A percentile compares a stretch with the other conserved stretches of the same genome.
phyloP scores from a whole-genome alignment of 2,113 vertebrate genomes.

The Uria lomvia region DNA sequence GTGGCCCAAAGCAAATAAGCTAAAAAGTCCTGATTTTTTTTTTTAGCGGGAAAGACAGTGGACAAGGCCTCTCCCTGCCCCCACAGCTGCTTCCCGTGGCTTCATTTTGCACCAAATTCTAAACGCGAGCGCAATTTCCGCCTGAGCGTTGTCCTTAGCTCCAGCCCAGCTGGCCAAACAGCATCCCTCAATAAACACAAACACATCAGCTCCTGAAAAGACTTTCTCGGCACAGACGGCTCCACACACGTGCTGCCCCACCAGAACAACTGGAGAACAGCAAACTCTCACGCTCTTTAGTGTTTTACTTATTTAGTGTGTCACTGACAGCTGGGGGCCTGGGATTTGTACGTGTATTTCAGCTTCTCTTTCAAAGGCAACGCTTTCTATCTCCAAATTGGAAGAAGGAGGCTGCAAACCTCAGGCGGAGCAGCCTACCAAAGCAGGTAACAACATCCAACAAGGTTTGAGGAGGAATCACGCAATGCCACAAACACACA shows the following conservation, averaged over 20 bases:
- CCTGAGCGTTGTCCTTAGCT: rapidly evolving
- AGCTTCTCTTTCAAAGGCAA: not conserved
- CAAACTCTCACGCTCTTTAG: rapidly evolving
- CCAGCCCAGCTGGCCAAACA: not conserved
- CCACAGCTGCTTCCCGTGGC: not conserved
- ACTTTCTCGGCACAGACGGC: rapidly evolving
- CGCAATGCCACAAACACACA: not conserved
- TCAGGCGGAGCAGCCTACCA: not conserved
- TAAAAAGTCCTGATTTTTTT: not conserved
- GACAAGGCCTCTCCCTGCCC: not conserved
- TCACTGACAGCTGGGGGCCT: not conserved
- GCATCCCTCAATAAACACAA: not conserved
- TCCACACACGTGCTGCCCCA: not conserved
- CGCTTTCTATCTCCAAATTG: rapidly evolving
- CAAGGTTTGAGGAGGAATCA: rapidly evolving
- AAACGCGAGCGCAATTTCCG: not conserved
- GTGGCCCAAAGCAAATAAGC: not conserved
- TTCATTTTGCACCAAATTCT: not conserved
- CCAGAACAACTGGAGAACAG: not conserved
- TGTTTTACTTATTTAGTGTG: rapidly evolving
- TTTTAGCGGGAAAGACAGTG: not conserved
- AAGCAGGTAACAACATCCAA: not conserved
- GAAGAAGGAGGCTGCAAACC: not conserved
- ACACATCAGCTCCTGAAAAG: not conserved
- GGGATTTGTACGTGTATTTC: not conserved